phyloP scores from a whole-genome alignment of 2,113 vertebrate species.

The Nothobranchius furzeri region DNA sequence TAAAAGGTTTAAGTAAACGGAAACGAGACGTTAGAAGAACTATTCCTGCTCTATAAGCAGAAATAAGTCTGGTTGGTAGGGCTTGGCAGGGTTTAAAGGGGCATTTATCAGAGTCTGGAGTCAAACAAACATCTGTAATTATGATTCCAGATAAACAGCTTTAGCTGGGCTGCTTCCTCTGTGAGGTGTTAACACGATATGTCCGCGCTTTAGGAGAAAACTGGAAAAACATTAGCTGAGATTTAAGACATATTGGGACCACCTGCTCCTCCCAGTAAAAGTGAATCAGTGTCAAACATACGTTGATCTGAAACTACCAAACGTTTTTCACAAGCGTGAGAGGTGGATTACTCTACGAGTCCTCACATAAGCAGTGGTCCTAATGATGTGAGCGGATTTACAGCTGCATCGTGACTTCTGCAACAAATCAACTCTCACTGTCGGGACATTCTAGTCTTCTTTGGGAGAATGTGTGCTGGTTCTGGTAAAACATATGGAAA shows the following conservation, averaged over 20 bases:
- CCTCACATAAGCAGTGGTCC: slow-evolving; percentile 27
- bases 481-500: not conserved
- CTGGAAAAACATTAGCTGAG: slow-evolving; percentile 8
- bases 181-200: slow-evolving; percentile 27
- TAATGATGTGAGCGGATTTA: slow-evolving; percentile 43
- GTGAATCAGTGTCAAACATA: slow-evolving; percentile 15
- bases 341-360: slow-evolving; percentile 11
- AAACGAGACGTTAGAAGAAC: slow-evolving; percentile 7
- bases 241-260: slow-evolving; percentile 56
- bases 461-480: slow-evolving; percentile 23
- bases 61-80: not conserved
- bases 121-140: slow-evolving; percentile 46
- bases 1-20: not conserved
- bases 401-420: slow-evolving; percentile 10
- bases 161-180: slow-evolving; percentile 27
- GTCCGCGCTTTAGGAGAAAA: slow-evolving; percentile 19
- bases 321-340: not conserved
- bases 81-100: slow-evolving; percentile 21
- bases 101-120: slow-evolving; percentile 30
- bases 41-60: slow-evolving; percentile 1
- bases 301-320: slow-evolving; percentile 28
- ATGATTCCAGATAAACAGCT: slow-evolving; percentile 47
- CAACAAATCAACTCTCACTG: slow-evolving; percentile 16
- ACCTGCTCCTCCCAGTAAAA: slow-evolving; percentile 42
- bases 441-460: not conserved